These are phyloP conservation scores for Geotrypetes seraphini DNA, from an alignment of 2,797 vertebrate species.

Conservation along the genomic window DNA sequence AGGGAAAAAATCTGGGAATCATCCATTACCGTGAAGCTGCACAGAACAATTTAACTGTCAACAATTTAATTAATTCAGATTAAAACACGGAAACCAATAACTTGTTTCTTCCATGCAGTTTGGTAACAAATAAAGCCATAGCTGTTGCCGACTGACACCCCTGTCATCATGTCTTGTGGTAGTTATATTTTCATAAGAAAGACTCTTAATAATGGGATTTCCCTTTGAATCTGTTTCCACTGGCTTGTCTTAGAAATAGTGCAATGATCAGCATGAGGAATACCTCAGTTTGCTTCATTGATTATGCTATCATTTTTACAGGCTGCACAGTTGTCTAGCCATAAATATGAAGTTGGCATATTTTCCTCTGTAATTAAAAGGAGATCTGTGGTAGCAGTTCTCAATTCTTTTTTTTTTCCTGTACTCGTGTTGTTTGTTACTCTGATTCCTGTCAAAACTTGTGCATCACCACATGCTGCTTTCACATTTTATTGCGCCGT, in stretches of 20 bases:
- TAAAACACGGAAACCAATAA: constrained; percentile 22
- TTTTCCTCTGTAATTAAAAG: constrained; percentile 38
- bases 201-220: neutral
- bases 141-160: constrained; percentile 8
- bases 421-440: constrained; percentile 27
- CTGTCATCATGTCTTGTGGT: constrained; percentile 3
- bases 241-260: constrained; percentile 8
- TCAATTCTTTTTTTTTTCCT: constrained; percentile 1
- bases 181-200: constrained; percentile 1
- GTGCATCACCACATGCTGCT: constrained; percentile 31
- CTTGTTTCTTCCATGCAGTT: constrained; percentile 13
- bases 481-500: constrained; percentile 34
- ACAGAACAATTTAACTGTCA: constrained; percentile 44
- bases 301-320: constrained; percentile 15
- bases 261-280: neutral
- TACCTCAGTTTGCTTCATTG: constrained; percentile 4
- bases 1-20: constrained; percentile 40
- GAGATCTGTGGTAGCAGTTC: constrained; percentile 23
- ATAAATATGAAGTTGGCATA: constrained; percentile 35
- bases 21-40: constrained; percentile 36
- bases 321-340: neutral
- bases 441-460: constrained; percentile 39
- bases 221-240: constrained; percentile 1
- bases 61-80: constrained; percentile 46
- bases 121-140: neutral